Conservation (phyloP, 2,888 invertebrate species). For the Dendrolimus pini region DNA sequence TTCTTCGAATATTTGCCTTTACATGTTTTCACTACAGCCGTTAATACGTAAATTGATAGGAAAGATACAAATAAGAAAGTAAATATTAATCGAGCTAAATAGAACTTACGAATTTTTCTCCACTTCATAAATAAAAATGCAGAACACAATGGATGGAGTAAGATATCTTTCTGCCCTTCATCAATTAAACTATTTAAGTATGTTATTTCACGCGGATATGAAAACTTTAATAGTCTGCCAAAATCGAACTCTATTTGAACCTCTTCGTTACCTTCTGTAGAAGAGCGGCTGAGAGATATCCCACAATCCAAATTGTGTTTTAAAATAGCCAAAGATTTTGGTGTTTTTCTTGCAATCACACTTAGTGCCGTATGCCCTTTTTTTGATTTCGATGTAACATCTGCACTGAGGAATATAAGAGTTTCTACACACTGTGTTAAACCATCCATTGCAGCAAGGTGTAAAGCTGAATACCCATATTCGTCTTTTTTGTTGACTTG, state of each 20-base stretch:
- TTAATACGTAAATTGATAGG: slow-evolving; percentile 86
- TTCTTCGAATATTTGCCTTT: slow-evolving; percentile 66
- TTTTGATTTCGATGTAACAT: slow-evolving; percentile 90
- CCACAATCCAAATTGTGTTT: slow-evolving; percentile 87
- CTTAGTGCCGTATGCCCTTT: slow-evolving; percentile 90
- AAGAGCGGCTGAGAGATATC: slow-evolving; percentile 82
- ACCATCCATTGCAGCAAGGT: slow-evolving; percentile 90
- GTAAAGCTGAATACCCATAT: slow-evolving; percentile 90
- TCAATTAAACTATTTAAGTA: slow-evolving; percentile 91
- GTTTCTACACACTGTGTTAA: slow-evolving; percentile 89
- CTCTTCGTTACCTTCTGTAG: slow-evolving; percentile 86
- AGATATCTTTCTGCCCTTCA: slow-evolving; percentile 91
- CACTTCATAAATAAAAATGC: slow-evolving; percentile 93
- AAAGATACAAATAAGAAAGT: slow-evolving; percentile 88
- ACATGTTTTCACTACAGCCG: slow-evolving; percentile 84
- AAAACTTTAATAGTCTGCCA: slow-evolving; percentile 86
- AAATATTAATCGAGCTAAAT: slow-evolving; percentile 86
- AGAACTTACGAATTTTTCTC: slow-evolving; percentile 93
- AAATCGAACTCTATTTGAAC: slow-evolving; percentile 89
- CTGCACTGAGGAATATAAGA: slow-evolving; percentile 88
- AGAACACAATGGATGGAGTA: slow-evolving; percentile 90
- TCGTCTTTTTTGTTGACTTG: slow-evolving; percentile 90
- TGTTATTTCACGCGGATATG: slow-evolving; percentile 89
- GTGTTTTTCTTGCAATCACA: slow-evolving; percentile 90
- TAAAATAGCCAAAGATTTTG: slow-evolving; percentile 88